These are phyloP conservation scores for Cephus nigrinus DNA, from an alignment of 2,888 invertebrate genomes.

Conservation along the genomic window DNA sequence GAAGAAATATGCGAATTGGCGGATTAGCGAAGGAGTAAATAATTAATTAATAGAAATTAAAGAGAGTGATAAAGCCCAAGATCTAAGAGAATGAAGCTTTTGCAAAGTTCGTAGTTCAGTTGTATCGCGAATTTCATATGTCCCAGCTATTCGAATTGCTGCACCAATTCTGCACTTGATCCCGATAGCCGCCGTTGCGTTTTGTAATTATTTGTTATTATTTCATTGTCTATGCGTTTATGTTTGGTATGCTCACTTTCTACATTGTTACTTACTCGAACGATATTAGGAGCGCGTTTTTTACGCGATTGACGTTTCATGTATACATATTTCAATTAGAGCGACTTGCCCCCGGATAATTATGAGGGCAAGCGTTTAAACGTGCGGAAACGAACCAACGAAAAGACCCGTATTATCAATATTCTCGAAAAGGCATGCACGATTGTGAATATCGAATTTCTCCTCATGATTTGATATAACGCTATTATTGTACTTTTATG, in stretches of 20 bases:
- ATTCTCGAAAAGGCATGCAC: slow-evolving; percentile 49
- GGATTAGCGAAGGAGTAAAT: neutral
- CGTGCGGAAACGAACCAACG: slow-evolving; percentile 1
- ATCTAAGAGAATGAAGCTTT: slow-evolving; percentile 6
- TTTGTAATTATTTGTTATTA: slow-evolving; percentile 54
- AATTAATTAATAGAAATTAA: neutral
- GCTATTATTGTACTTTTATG: slow-evolving; percentile 65
- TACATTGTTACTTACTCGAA: slow-evolving; percentile 8
- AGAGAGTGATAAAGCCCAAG: neutral
- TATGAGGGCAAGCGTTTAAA: neutral
- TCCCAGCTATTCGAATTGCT: slow-evolving; percentile 26
- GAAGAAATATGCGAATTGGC: neutral
- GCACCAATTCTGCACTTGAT: slow-evolving; percentile 24
- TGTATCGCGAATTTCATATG: neutral
- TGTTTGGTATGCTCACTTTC: slow-evolving; percentile 9
- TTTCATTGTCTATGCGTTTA: slow-evolving; percentile 47
- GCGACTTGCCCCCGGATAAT: neutral
- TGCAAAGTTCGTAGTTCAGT: slow-evolving; percentile 18
- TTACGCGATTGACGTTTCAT: neutral
- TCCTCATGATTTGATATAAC: slow-evolving; percentile 64
- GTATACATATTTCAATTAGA: neutral
- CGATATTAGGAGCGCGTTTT: neutral
- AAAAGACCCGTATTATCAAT: slow-evolving; percentile 16
- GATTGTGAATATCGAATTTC: slow-evolving; percentile 59
- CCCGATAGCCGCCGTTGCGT: slow-evolving; percentile 34